Evolutionary conservation across 1,140 invertebrate species (phyloP), one percentile per base, ranked within the genome.

Genomic region (Dendroctonus valens): DNA sequence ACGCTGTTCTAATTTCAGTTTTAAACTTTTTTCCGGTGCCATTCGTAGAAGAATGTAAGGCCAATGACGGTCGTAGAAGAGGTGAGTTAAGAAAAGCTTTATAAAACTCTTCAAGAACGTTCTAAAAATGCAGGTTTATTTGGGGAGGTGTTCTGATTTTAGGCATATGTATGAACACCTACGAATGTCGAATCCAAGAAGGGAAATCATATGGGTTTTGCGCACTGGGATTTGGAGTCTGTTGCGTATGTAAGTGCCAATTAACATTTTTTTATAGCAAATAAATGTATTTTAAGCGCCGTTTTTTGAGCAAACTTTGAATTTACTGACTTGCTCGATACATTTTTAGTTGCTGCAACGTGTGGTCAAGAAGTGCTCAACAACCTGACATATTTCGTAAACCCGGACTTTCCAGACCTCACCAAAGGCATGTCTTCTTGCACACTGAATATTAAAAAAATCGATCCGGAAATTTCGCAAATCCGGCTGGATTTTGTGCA

Each of bases 301-400:
- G 11, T 51, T n/a, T 8, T 1, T 51, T 26, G 26, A 3, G 26
- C 26, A 26, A n/a, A 15, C 50, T 51, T 15, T 51, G 26, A 26
- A 15, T 8, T 15, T 12, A 15, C 50, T 57, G 54, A 9, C 41
- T 40, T 5, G 42, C n/a, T 11, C 0, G 14, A 15, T 7, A 46
- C 7, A 5, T 7, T 81, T 79, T 49, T 78, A 92, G 90, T 91
- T 74, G 86, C 87, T 65, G 85, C 87, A 66, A 87, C 85, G 6
- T 94, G 92, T 76, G 89, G 87, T 12, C 84, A 84, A n/a, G 85
- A 86, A 60, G 85, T 92, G 5, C 81, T 83, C 69, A 90, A 91
- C 77, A 94, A 94, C 79, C 82, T 93, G 42, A 94, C 91, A 0
- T 93, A 94, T 76, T 90, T 94, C 74, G 85, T 88, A 44, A 94